phyloP scores from a whole-genome alignment of 1,140 invertebrate species.

The Drosophila willistoni region DNA sequence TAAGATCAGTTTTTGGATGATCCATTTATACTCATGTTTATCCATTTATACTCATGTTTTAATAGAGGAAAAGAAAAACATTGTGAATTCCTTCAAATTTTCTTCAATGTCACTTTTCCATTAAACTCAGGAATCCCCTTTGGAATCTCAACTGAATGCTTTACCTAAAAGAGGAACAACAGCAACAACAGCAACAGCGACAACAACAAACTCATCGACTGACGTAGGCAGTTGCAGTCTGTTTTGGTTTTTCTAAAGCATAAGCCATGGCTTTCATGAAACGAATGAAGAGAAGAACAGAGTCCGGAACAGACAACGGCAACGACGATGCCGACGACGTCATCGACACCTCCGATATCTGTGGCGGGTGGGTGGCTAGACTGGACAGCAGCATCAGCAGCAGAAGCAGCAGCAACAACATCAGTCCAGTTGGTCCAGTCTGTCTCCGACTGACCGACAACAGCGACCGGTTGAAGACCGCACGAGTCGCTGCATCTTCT shows the following conservation, averaged over 20 bases:
- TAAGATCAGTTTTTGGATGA: neutral
- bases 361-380: constrained; percentile 68
- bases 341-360: constrained; percentile 78
- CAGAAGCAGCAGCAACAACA: constrained; percentile 19
- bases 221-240: constrained; percentile 54
- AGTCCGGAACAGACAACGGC: constrained; percentile 23
- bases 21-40: no score
- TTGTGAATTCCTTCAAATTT: constrained; percentile 1
- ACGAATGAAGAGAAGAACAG: constrained; percentile 13
- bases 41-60: neutral
- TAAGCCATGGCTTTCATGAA: constrained; percentile 5
- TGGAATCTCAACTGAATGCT: constrained; percentile 24
- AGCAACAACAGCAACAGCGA: constrained; percentile 10
- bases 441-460: constrained; percentile 41
- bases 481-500: constrained; percentile 70
- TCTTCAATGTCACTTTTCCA: constrained; percentile 10
- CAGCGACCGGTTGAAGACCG: constrained; percentile 73
- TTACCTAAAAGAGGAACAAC: constrained; percentile 39
- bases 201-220: constrained; percentile 39
- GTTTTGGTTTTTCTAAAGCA: constrained; percentile 24
- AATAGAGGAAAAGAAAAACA: neutral
- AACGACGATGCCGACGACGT: constrained; percentile 54
- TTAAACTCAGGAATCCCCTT: constrained; percentile 28
- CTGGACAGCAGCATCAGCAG: constrained; percentile 26
- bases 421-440: constrained; percentile 46